Percentiles rank a stretch among this genome's conserved stretches.
These are phyloP conservation scores for Theretra japonica DNA, from an alignment of 2,888 invertebrate species.

Conservation along the genomic window DNA sequence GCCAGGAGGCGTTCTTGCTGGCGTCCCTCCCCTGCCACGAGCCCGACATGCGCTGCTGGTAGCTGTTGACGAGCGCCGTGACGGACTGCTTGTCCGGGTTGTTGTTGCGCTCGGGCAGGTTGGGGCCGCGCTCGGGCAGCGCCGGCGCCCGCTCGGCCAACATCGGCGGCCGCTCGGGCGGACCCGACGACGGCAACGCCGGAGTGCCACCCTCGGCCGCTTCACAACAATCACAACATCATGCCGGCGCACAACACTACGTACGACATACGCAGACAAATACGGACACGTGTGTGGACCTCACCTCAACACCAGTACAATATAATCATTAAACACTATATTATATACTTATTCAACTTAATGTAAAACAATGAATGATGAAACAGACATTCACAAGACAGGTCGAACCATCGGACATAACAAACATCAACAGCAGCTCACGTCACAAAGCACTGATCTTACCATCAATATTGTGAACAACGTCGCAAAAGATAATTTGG, in stretches of 20 bases:
- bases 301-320: too few species aligned
- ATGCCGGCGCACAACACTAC: not conserved
- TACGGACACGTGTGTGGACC: not conserved
- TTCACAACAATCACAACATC: constrained; percentile 31
- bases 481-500: not conserved
- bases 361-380: not conserved
- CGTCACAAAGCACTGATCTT: not conserved
- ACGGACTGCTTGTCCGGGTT: constrained; percentile 61
- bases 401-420: not conserved
- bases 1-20: constrained; percentile 52
- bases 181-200: constrained; percentile 65
- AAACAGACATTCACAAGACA: not conserved
- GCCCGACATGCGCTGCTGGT: constrained; percentile 70
- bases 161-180: constrained; percentile 60
- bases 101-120: constrained; percentile 30
- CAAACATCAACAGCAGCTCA: not conserved
- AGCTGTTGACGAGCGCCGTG: constrained; percentile 74
- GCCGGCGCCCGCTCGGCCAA: constrained; percentile 47
- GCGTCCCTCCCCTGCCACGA: constrained; percentile 56
- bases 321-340: too few species aligned
- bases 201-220: constrained; percentile 61
- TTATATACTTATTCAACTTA: too few species aligned
- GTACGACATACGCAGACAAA: too few species aligned
- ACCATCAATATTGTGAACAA: not conserved
- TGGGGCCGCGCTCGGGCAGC: constrained; percentile 45